Percentiles rank a stretch among this genome's conserved stretches.
phyloP scores from a whole-genome alignment of 2,888 invertebrate genomes.

The Sinhomidia bicolor region DNA sequence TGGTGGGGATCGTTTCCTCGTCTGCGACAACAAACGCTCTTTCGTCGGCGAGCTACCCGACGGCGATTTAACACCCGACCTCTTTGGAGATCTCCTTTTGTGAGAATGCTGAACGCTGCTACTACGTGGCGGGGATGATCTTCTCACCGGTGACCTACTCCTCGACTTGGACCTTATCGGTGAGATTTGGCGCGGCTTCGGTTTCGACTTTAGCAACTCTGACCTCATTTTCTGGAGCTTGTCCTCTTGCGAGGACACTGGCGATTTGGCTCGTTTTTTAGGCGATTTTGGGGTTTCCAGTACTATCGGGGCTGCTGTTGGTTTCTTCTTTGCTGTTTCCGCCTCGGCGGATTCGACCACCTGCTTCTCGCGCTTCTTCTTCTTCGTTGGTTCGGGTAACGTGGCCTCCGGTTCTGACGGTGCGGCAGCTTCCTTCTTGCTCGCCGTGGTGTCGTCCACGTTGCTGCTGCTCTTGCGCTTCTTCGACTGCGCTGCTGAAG shows the following conservation, averaged over 20 bases:
- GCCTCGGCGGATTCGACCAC: too few species aligned
- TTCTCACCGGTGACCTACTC: neutral
- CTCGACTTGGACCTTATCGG: neutral
- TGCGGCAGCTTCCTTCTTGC: neutral
- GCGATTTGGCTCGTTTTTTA: too few species aligned
- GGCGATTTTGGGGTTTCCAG: too few species aligned
- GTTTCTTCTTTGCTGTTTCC: neutral
- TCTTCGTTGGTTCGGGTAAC: neutral
- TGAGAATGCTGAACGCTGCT: too few species aligned
- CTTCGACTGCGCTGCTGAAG: neutral
- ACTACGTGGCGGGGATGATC: too few species aligned
- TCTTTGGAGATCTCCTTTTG: too few species aligned
- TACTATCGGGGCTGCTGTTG: too few species aligned
- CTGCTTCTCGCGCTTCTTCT: conserved; percentile 13
- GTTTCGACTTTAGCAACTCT: neutral
- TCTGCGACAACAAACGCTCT: too few species aligned
- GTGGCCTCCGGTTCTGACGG: neutral
- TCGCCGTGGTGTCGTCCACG: too few species aligned
- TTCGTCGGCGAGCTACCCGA: too few species aligned
- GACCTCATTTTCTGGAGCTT: neutral
- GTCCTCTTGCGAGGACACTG: too few species aligned
- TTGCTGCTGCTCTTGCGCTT: neutral
- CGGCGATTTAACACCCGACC: too few species aligned
- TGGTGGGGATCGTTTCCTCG: neutral
- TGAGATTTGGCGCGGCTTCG: neutral